Evolutionary conservation across 1,140 invertebrate species (phyloP), one percentile per base, ranked within the genome.

Genomic region (Meteorus sp.): DNA sequence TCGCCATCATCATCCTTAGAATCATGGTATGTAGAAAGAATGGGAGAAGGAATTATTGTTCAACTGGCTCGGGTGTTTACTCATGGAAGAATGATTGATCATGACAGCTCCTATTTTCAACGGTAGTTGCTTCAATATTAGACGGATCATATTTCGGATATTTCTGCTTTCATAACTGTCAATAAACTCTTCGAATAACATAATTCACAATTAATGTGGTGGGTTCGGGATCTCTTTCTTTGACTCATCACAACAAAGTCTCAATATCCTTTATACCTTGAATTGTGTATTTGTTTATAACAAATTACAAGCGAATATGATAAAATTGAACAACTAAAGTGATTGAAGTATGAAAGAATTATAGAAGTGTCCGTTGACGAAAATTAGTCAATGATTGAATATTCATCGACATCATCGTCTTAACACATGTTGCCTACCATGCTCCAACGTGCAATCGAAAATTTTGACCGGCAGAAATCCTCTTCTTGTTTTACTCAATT

Each of bases 21-120:
- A 75, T 70, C 69, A 78, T 78, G 76, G 75, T 77, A 77, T 64
- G 76, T 77, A 72, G 48, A n/a, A n/a, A n/a, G n/a, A n/a, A n/a
- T n/a, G n/a, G n/a, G n/a, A n/a, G n/a, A n/a, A n/a, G n/a, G n/a
- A 8, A 61, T 61, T 68, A 44, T 51, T 65, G 55, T 61, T 66
- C 64, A 19, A 56, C 62, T 63, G 57, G 60, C 35, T 61, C 75
- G 77, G 75, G 76, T 78, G 77, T 58, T 60, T 69, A 19, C 3
- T 47, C 64, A 61, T 51, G 63, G 59, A 51, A 68, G 65, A 13
- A 70, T 76, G 67, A 79, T 77, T 73, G 69, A 66, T 72, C 78
- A 78, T 78, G 76, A 78, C 75, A 77, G 77, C 51, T 53, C 43
- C 29, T 53, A 41, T 53, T 27, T 11, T 27, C 29, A n/a, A n/a